phyloP scores from a whole-genome alignment of 2,888 invertebrate species.

The Drosophila niveifrons region DNA sequence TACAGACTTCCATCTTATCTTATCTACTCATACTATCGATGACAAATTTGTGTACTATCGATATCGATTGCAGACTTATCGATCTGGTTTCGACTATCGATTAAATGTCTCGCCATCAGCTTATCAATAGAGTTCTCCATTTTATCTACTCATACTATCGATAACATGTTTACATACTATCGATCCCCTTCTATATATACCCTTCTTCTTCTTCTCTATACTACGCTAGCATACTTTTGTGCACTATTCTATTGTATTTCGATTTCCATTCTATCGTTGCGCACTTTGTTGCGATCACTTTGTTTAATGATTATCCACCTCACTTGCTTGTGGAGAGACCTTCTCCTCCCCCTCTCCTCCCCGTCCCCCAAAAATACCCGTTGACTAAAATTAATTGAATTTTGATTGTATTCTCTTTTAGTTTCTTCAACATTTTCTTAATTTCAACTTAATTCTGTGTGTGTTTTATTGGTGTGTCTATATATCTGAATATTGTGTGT shows the following conservation, averaged over 20 bases:
- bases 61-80: too few relatives aligned
- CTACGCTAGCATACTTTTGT: not conserved
- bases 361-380: not conserved
- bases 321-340: slow-evolving; percentile 6
- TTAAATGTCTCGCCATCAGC: too few relatives aligned
- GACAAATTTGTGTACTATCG: too few relatives aligned
- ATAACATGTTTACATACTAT: too few relatives aligned
- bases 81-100: too few relatives aligned
- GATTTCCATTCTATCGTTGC: not conserved
- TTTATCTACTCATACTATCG: too few relatives aligned
- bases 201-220: not conserved
- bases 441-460: slow-evolving; percentile 29
- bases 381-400: slow-evolving; percentile 20
- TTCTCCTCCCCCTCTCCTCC: not conserved
- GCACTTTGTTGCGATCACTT: slow-evolving; percentile 2
- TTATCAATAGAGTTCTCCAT: too few relatives aligned
- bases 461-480: slow-evolving; percentile 12
- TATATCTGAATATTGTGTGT: slow-evolving; percentile 2
- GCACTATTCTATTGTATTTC: slow-evolving; percentile 1
- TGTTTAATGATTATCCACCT: slow-evolving; percentile 6
- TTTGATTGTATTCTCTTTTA: slow-evolving; percentile 9
- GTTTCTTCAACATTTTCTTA: slow-evolving; percentile 27
- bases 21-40: too few relatives aligned
- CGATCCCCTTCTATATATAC: too few relatives aligned
- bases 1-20: too few relatives aligned